Evolutionary conservation across 2,113 vertebrate genomes (phyloP), one percentile per base, ranked within the genome.

Genomic region (Periophthalmodon schlosseri): DNA sequence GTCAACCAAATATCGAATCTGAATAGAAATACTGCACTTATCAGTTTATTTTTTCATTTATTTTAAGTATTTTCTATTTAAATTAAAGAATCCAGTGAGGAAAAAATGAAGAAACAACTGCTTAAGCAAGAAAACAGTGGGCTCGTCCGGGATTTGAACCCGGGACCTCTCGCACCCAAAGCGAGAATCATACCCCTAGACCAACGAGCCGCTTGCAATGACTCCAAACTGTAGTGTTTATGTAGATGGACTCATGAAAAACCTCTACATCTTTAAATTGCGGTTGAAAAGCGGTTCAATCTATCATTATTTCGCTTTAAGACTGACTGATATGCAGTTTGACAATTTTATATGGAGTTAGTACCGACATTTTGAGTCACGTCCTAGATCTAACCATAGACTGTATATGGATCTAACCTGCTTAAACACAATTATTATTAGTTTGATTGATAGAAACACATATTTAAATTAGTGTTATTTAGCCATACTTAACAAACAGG

Each of bases 181-280:
- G 91, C 91, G 90, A 92, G 91, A 93, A 93, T 93, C 92, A 91
- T 92, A 91, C 92, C 92, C 92, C 92, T 93, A 92, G 90, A 93
- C 90, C 91, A 93, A 93, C 91, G 89, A 93, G 91, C 91, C 90
- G 0, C 33, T 23, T 68, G 0, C 0, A 3, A 1, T 0, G 1
- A 11, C 3, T 0, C 1, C 8, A 3, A 39, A 39, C 11, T 39
- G 3, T 10, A 5, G 10, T 4, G 9, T 11, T 39, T 65, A 65
- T 65, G 10, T 44, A 0, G 8, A 39, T 20, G 12, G 0, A 2
- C 18, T 4, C 14, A 16, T 16, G 15, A 2, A 49, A 16, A 49
- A n/a, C n/a, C n/a, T n/a, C n/a, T n/a, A n/a, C n/a, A n/a, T n/a
- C n/a, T n/a, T n/a, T n/a, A n/a, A n/a, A n/a, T n/a, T n/a, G n/a